Base-by-base conservation (phyloP, 2,888 invertebrate genomes). In the Eupithecia centaureata region DNA sequence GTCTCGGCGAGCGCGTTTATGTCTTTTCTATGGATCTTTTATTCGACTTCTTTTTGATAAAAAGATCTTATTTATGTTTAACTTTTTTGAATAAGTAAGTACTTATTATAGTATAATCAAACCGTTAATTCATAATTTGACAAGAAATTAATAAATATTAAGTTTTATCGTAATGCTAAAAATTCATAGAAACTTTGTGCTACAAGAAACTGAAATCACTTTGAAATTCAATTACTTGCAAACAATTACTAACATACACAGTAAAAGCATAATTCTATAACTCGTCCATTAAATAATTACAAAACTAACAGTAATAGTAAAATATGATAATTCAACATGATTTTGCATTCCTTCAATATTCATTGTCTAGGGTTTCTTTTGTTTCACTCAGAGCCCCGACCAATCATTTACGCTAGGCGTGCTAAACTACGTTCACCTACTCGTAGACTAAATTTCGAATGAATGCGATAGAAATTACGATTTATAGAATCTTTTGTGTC, bases 331-430 rank as follows among this genome's bases (percentile, higher is more conserved):
- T 22, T 47, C 12, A 47, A 47, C 47, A 47, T 47, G 47, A 47
- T 47, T 47, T 10, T 22, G 3, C 18, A 47, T 47, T 47, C 22
- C 22, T 47, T 47, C 47, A 47, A 47, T 47, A 47, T 47, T 22
- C 18, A 47, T 22, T 35, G 4, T 56, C 27, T 15, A 27, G 2
- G 1, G 10, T 30, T 56, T 56, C 54, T 56, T 56, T 56, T 56
- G 54, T 56, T 54, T 56, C 5, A n/a, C 7, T 22, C 2, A 0
- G 13, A 22, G 51, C 13, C 5, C 15, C 15, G 15, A 15, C 2
- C 54, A 28, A 56, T 56, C 28, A 56, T 56, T 56, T 10, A 30
- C 54, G 54, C 54, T n/a, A 56, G n/a, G 10, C 18, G 28, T 56
- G 8, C 30, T 30, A 30, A 27, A 30, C 28, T n/a, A 56, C 54